phyloP scores from a whole-genome alignment of 1,140 invertebrate species.

The Whitmania pigra region DNA sequence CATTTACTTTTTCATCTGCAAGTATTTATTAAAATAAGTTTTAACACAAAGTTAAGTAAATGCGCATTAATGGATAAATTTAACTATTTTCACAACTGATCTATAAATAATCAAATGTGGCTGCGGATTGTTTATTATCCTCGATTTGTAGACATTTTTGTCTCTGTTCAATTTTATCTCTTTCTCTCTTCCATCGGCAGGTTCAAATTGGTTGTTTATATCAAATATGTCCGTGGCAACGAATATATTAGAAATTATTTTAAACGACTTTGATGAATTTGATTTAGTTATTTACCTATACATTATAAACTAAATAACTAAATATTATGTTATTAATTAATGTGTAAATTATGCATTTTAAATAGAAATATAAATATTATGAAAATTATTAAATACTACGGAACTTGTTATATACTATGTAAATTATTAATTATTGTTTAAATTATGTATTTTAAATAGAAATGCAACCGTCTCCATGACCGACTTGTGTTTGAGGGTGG shows the following conservation, averaged over 20 bases:
- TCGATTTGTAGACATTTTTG: too few species aligned
- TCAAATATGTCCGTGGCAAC: background rate
- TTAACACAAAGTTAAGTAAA: too few species aligned
- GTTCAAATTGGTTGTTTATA: background rate
- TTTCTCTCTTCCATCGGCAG: too few species aligned
- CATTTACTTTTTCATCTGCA: too few species aligned
- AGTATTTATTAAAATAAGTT: too few species aligned
- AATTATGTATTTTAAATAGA: background rate
- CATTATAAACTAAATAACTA: too few species aligned
- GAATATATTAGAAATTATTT: background rate
- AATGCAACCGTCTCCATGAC: constrained; percentile 45
- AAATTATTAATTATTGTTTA: background rate
- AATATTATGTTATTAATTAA: constrained; percentile 10
- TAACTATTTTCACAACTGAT: too few species aligned
- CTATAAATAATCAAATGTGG: too few species aligned
- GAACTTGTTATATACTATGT: background rate
- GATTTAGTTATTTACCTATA: background rate
- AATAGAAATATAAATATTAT: background rate
- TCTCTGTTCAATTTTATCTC: too few species aligned
- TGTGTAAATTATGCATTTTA: too few species aligned
- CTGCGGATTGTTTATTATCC: too few species aligned
- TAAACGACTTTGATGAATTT: background rate
- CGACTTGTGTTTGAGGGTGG: constrained; percentile 72
- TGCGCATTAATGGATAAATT: too few species aligned
- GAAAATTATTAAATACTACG: background rate